Evolutionary conservation across 2,113 vertebrate genomes (phyloP).

Genomic region (Corythornis vintsioides): DNA sequence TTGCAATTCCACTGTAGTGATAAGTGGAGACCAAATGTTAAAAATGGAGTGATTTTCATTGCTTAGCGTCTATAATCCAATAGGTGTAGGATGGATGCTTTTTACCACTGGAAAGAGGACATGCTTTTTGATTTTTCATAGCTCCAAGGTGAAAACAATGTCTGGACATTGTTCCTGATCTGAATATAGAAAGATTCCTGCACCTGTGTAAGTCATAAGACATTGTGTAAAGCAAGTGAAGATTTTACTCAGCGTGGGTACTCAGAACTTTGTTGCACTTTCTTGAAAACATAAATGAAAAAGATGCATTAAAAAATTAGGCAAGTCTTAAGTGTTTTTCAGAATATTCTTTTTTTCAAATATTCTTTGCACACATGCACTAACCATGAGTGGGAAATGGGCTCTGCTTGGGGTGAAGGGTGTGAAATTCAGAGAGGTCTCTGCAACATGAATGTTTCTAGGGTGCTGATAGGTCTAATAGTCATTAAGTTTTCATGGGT

Average conservation of each 20-base stretch:
- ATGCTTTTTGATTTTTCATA: not conserved
- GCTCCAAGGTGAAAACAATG: not conserved
- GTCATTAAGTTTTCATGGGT: not conserved
- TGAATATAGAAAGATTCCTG: not conserved
- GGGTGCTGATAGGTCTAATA: not conserved
- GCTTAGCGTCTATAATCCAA: not conserved
- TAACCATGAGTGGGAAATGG: not conserved
- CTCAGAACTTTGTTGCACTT: not conserved
- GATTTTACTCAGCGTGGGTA: not conserved
- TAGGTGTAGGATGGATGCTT: not conserved
- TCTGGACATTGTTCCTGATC: not conserved
- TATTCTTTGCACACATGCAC: not conserved
- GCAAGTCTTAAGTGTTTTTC: not conserved
- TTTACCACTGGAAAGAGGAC: not conserved
- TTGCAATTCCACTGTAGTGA: not conserved
- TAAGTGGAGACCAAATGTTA: not conserved
- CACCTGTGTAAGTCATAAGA: not conserved
- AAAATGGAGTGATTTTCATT: not conserved
- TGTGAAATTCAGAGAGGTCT: not conserved
- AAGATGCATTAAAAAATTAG: not conserved
- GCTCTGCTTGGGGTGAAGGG: not conserved
- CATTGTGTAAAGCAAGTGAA: not conserved
- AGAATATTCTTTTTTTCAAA: not conserved
- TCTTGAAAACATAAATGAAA: not conserved
- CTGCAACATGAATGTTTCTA: not conserved